Conservation (phyloP, 2,797 vertebrate genomes). For the Anas acuta region DNA sequence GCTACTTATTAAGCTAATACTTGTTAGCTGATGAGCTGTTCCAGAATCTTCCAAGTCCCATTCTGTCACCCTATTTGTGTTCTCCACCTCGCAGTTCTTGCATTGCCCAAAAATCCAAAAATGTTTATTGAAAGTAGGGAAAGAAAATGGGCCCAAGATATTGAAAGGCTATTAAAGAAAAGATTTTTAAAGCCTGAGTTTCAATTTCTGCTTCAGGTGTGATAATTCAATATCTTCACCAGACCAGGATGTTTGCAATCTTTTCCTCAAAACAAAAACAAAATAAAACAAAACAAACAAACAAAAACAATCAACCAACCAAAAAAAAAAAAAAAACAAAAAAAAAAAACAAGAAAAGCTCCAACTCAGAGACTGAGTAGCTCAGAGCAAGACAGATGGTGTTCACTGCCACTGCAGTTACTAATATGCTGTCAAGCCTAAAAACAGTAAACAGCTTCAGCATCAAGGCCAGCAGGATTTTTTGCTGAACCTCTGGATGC, state of each 20-base stretch:
- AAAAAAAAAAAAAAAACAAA: too few relatives aligned
- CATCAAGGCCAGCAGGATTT: constrained; percentile 1
- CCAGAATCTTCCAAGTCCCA: not conserved
- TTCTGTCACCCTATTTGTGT: not conserved
- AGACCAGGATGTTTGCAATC: not conserved
- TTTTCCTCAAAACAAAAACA: not conserved
- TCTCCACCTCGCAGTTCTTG: not conserved
- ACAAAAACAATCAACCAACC: too few relatives aligned
- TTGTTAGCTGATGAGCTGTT: not conserved
- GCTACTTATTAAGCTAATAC: not conserved
- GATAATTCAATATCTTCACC: not conserved
- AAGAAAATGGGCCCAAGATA: not conserved
- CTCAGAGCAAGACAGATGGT: constrained; percentile 7
- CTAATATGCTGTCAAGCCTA: constrained; percentile 22
- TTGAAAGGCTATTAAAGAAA: not conserved
- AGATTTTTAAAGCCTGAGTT: not conserved
- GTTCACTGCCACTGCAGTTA: not conserved
- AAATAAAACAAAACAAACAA: not conserved
- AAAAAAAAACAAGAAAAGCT: not conserved
- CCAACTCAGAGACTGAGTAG: not conserved
- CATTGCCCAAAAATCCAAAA: not conserved
- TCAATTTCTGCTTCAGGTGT: not conserved
- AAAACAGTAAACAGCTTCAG: constrained; percentile 6
- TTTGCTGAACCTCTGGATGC: constrained; percentile 6
- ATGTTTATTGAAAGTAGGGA: not conserved